These are phyloP conservation scores for Ranitomeya variabilis DNA, from an alignment of 2,113 vertebrate species.

Conservation along the genomic window DNA sequence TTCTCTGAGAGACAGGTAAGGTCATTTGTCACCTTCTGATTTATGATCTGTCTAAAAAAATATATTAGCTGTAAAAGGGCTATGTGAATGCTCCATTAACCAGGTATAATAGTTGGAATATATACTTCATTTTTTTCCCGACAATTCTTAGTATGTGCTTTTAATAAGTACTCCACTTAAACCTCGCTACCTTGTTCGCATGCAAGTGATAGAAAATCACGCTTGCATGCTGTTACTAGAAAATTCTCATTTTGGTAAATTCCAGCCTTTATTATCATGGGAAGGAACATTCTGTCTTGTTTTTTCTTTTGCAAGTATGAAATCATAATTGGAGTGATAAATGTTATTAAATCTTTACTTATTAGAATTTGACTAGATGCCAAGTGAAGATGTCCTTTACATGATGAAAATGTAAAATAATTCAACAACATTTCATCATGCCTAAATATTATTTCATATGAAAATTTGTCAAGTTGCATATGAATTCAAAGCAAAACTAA, in stretches of 20 bases:
- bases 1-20: constrained; percentile 14
- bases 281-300: background rate
- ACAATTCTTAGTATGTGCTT: background rate
- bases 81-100: constrained; percentile 21
- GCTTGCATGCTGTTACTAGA: background rate
- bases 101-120: constrained; percentile 13
- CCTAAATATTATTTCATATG: background rate
- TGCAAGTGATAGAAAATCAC: background rate
- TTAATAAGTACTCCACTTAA: background rate
- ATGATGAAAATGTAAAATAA: background rate
- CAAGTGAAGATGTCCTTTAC: background rate
- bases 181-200: background rate
- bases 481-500: background rate
- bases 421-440: background rate
- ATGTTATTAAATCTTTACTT: background rate
- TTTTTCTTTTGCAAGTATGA: background rate
- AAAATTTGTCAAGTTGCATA: background rate
- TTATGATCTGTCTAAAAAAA: constrained; percentile 9
- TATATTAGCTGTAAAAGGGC: constrained; percentile 26
- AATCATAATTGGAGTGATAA: background rate
- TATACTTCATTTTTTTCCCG: constrained; percentile 2
- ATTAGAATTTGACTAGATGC: background rate
- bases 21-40: constrained; percentile 25
- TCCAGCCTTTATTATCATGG: background rate
- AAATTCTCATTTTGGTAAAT: background rate